Percentiles rank a stretch among this genome's conserved stretches.
Evolutionary conservation across 2,888 invertebrate genomes (phyloP).

Genomic region (Sclerodermus sp.): DNA sequence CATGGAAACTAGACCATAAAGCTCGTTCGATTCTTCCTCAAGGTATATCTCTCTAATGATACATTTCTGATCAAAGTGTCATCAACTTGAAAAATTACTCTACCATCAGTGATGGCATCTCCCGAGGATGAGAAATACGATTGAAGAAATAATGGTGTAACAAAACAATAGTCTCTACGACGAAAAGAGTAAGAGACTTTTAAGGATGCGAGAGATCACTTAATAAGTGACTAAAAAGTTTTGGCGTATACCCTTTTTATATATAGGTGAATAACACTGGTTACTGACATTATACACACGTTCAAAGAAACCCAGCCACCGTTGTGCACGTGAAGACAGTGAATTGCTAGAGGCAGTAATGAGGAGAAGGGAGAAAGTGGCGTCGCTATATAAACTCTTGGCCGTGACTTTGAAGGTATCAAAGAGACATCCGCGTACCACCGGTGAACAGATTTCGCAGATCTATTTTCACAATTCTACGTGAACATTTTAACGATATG

Average conservation of each 20-base stretch:
- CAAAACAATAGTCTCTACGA: no score
- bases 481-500: slow-evolving; percentile 29
- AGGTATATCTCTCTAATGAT: no score
- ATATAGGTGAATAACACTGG: neutral
- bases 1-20: no score
- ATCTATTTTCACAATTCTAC: slow-evolving; percentile 18
- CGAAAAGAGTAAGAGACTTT: no score
- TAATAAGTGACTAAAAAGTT: no score
- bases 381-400: slow-evolving; percentile 52
- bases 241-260: no score
- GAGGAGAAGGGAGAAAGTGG: slow-evolving; percentile 55
- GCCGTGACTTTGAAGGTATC: slow-evolving; percentile 55
- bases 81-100: neutral
- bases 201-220: no score
- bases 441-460: slow-evolving; percentile 22
- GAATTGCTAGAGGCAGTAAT: slow-evolving; percentile 22
- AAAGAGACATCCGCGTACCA: slow-evolving; percentile 32
- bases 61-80: no score
- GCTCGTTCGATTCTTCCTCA: no score
- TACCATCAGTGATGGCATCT: no score
- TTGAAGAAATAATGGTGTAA: no score
- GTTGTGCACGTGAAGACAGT: slow-evolving; percentile 7
- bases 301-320: neutral
- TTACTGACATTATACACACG: slow-evolving; percentile 8
- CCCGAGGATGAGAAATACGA: no score